Evolutionary conservation across 2,888 invertebrate genomes (phyloP), one percentile per base, ranked within the genome.

Genomic region (Belgica antarctica): DNA sequence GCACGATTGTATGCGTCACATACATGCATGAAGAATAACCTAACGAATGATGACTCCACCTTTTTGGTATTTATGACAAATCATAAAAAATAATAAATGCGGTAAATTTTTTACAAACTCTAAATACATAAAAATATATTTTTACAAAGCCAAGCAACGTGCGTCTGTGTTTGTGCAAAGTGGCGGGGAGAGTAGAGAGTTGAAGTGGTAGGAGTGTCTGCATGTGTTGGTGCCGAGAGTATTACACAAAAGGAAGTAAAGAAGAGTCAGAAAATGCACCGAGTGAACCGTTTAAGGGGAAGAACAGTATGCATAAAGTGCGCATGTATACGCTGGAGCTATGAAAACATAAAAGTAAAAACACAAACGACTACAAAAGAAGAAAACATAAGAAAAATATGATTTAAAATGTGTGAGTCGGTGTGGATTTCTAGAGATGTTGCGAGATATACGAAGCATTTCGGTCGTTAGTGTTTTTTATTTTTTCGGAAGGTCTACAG

Each of bases 61-160:
- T 68, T 68, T 68, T 68, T 19, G 47, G 46, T 68, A 68, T 68
- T 68, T 68, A 68, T 68, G 68, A 68, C 68, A 68, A 52, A 68
- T 68, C 68, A 68, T 68, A 68, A 68, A 68, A 68, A 68, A 68
- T 68, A 68, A 68, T 68, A 68, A 68, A 68, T 68, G 68, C 68
- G 68, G 68, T 68, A 68, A 68, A 68, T 52, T 68, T 68, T 68
- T 68, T 68, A 57, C 52, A 52, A 31, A 57, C 10, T 28, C 52
- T 59, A 59, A 59, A 59, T 59, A 27, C 57, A 68, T 59, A 59
- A 59, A 59, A 27, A 27, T 34, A 68, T 68, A 46, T 41, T 46
- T 41, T 46, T 25, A 41, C 41, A 65, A 46, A 46, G 15, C 10
- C 62, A 2, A 19, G 8, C 10, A 5, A 15, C 1, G 28, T 17